Base-by-base conservation (phyloP, 2,888 invertebrate species). In the Eurois occulta region DNA sequence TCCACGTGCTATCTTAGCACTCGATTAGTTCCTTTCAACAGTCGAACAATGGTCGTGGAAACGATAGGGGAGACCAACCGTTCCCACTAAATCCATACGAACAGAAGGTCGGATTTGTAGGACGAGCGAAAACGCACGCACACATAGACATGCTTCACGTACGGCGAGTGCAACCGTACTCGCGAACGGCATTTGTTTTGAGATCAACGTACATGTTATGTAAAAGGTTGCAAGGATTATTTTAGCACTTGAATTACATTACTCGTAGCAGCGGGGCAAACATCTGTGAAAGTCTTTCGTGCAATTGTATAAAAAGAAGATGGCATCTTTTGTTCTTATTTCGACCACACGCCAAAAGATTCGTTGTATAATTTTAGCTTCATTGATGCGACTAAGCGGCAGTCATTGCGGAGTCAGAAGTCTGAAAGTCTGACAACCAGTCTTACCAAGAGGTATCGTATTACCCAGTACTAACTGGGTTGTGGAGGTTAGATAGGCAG, bases 21-120 rank as follows among this genome's bases (percentile, higher is more conserved):
- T 69, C 82, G 83, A 83, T 83, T 83, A 85, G 86, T 83, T 85
- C 82, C 83, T 81, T 85, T 85, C 82, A 85, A 1, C 24, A 64
- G 77, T 32, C 48, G 60, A 85, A 83, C 83, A 83, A 85, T 85
- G 72, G 86, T 28, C 48, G 77, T 71, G 77, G 82, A 83, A 83
- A 67, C 77, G 86, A 70, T 85, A 85, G 72, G 86, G 85, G 75
- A 66, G 32, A 84, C 85, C 72, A 76, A 81, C 72, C 58, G 62
- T 52, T 80, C n/a, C 8, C 24, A 73, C 16, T 0, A 43, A 11
- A n/a, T 24, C 46, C 4, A 16, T n/a, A 32, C 1, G 8, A 2
- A 21, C 81, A 80, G 78, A 78, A 78, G 81, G 81, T 52, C 0
- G 0, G 3, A 7, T 55, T 3, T 1, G 16, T 28, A 24, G 1